phyloP scores from a whole-genome alignment of 2,113 vertebrate genomes.

The Lepus timidus region DNA sequence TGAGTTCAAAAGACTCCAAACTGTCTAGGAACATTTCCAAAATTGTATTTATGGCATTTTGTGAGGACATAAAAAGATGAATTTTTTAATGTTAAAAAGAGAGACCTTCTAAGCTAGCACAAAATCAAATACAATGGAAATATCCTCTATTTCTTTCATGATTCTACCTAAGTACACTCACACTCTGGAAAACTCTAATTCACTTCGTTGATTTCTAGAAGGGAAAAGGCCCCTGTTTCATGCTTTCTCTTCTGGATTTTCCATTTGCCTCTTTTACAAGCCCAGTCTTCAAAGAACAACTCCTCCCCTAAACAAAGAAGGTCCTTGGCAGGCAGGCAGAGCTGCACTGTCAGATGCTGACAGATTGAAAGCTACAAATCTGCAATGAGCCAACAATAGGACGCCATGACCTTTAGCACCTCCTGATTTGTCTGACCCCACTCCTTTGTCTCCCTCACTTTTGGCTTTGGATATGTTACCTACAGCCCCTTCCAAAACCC shows the following conservation, averaged over 20 bases:
- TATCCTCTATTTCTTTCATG: neutral
- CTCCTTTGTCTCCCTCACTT: constrained; percentile 72
- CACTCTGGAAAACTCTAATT: neutral
- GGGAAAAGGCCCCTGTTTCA: neutral
- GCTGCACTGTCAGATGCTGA: constrained; percentile 59
- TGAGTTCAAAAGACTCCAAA: constrained; percentile 8
- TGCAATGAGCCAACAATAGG: constrained; percentile 59
- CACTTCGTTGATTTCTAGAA: neutral
- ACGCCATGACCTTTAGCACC: constrained; percentile 55
- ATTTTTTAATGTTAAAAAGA: neutral
- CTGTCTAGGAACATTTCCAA: constrained; percentile 6
- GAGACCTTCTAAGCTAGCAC: neutral
- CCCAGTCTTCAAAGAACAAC: constrained; percentile 45
- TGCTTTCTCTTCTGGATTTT: constrained; percentile 43
- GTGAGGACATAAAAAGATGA: neutral
- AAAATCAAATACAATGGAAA: neutral
- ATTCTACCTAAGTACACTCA: neutral
- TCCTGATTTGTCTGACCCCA: constrained; percentile 40
- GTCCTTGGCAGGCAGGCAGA: constrained; percentile 42
- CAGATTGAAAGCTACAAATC: constrained; percentile 64
- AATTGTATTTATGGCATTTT: constrained; percentile 27
- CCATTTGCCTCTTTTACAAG: constrained; percentile 55
- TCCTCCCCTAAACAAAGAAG: constrained; percentile 65
- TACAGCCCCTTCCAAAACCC: constrained; percentile 62
- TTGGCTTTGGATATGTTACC: constrained; percentile 59